phyloP scores from a whole-genome alignment of 2,888 invertebrate genomes.

The Mythimna pallens region DNA sequence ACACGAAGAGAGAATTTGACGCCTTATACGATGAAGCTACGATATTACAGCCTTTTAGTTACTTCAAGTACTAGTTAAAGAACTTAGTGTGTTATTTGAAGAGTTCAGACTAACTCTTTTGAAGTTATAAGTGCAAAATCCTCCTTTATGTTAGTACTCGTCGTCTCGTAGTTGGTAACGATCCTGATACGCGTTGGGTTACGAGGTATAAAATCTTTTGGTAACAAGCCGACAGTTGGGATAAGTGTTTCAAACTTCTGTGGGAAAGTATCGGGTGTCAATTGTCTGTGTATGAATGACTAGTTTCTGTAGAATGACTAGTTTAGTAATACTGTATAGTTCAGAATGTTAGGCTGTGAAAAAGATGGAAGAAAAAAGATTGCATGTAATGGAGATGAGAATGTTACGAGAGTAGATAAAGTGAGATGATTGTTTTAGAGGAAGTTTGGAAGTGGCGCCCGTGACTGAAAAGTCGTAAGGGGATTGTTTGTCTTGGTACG shows the following conservation, averaged over 20 bases:
- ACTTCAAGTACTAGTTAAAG: constrained; percentile 31
- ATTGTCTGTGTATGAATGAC: constrained; percentile 12
- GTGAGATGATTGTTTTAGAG: no score
- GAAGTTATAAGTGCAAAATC: constrained; percentile 42
- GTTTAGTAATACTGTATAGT: background rate
- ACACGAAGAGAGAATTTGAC: constrained; percentile 21
- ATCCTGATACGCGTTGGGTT: constrained; percentile 22
- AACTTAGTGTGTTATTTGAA: constrained; percentile 32
- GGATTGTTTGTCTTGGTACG: no score
- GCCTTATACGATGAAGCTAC: constrained; percentile 4
- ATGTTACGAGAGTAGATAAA: no score
- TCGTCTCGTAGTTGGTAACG: constrained; percentile 39
- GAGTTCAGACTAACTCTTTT: constrained; percentile 33
- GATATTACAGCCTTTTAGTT: constrained; percentile 12
- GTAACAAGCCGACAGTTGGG: constrained; percentile 37
- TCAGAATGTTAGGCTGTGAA: no score
- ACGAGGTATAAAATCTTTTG: constrained; percentile 24
- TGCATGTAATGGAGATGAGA: no score
- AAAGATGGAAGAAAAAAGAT: no score
- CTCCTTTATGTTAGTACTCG: constrained; percentile 34
- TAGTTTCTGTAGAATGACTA: no score
- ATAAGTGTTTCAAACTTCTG: constrained; percentile 11
- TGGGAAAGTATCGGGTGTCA: background rate
- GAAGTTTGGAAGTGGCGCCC: no score
- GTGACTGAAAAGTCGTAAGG: no score